phyloP scores from a whole-genome alignment of 2,797 vertebrate genomes.

The Cirrhinus molitorella region DNA sequence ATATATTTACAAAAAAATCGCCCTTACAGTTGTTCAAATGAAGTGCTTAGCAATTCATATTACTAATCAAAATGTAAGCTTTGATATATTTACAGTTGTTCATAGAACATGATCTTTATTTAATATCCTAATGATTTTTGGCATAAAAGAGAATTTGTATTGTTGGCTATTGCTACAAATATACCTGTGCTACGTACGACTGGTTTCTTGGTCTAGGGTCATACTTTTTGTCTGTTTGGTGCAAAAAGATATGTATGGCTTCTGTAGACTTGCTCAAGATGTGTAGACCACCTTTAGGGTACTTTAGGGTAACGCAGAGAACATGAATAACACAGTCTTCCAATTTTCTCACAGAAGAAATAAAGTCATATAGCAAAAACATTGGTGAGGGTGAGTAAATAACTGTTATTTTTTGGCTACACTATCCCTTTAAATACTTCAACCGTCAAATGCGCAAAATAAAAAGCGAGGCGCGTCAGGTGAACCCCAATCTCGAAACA shows the following conservation, averaged over 20 bases:
- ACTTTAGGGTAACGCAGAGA: not conserved
- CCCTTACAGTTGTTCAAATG: too few relatives aligned
- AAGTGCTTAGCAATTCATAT: too few relatives aligned
- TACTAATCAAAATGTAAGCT: too few relatives aligned
- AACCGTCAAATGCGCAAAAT: not conserved
- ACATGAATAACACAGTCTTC: not conserved
- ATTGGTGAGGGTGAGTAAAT: not conserved
- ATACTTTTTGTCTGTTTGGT: not conserved
- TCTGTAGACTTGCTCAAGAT: not conserved
- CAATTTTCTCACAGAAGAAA: not conserved
- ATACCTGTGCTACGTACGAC: too few relatives aligned
- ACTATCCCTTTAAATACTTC: slow-evolving; percentile 14
- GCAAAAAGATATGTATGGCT: not conserved
- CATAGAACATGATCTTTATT: too few relatives aligned
- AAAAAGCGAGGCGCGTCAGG: not conserved
- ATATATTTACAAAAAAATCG: too few relatives aligned
- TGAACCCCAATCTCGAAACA: not conserved
- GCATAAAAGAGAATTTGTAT: too few relatives aligned
- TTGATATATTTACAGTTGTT: too few relatives aligned
- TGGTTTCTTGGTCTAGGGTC: too few relatives aligned
- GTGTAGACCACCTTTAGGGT: not conserved
- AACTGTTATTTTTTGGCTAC: not conserved
- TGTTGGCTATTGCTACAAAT: too few relatives aligned
- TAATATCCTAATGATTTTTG: too few relatives aligned
- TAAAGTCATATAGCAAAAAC: not conserved